Percentiles rank a stretch among this genome's conserved stretches.
Evolutionary conservation across 1,140 invertebrate species (phyloP).

Genomic region (Neoseiulus cucumeris): DNA sequence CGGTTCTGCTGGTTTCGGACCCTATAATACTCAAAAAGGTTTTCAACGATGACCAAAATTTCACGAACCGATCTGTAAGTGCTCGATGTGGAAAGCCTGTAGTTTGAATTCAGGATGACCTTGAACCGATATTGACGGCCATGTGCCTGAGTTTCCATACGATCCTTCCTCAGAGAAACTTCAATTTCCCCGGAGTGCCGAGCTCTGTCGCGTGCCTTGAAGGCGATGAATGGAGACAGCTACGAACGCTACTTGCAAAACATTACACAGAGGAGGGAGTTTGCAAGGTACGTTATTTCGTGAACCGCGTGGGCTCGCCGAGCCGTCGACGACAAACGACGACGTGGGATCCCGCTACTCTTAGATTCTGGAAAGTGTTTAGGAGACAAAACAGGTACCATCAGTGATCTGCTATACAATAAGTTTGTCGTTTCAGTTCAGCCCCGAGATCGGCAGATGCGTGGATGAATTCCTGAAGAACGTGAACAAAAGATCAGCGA

Average conservation of each 20-base stretch:
- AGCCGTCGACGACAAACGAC: too few relatives aligned
- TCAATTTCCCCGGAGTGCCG: neutral
- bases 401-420: neutral
- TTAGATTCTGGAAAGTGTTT: too few relatives aligned
- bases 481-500: neutral
- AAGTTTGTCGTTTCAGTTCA: neutral
- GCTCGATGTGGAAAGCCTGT: too few relatives aligned
- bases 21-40: conserved; percentile 25
- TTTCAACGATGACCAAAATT: conserved; percentile 25
- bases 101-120: too few relatives aligned
- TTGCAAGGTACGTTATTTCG: too few relatives aligned
- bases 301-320: too few relatives aligned
- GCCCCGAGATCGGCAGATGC: neutral
- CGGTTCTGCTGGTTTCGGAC: conserved; percentile 25
- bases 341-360: too few relatives aligned
- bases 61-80: conserved; percentile 23
- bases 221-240: neutral
- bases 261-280: neutral
- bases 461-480: neutral
- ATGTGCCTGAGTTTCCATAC: neutral
- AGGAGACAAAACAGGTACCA: too few relatives aligned
- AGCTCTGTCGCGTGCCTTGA: neutral
- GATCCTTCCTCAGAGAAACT: neutral
- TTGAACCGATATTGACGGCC: too few relatives aligned
- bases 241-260: neutral